Base-by-base conservation (phyloP, 2,888 invertebrate genomes). In the Hololepta plana region DNA sequence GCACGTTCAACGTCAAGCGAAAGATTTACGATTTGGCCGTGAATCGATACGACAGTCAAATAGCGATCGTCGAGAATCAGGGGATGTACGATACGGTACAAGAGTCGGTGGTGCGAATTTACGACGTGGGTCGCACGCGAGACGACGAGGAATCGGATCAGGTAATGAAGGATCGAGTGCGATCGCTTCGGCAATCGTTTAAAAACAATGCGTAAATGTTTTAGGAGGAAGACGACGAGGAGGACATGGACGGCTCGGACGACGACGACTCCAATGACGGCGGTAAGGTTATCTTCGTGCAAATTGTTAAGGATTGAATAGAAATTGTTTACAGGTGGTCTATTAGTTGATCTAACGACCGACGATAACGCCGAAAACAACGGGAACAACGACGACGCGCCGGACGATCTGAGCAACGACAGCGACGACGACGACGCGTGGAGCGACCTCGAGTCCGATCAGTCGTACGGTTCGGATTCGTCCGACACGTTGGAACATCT, bases 61-160 rank as follows among this genome's bases (percentile, higher is more conserved):
- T 95, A 35, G 85, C 87, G 0, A 60, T 93, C 0, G 85, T 95
- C 1, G 95, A 95, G 60, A 85, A 85, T 55, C 69, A 77, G 47
- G 77, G 80, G 1, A 16, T 75, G 38, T 84, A 76, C 46, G 77
- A 82, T 31, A 70, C 77, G 33, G 70, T 80, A 34, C 82, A 85
- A 46, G 91, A 91, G 56, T 85, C 87, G 2, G 74, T 80, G 36
- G 85, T 93, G 30, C 71, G 87, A 40, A 56, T 95, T 8, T 95
- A 93, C 52, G 90, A 95, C 47, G 82, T 95, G 11, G 95, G 95
- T 2, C 62, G 88, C 34, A 65, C 72, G 45, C 62, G 85, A 41
- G 81, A 80, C 46, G 80, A 81, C 44, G 88, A 90, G 38, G 90
- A 91, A n/a, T n/a, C n/a, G n/a, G n/a, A n/a, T n/a, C n/a, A n/a